Evolutionary conservation across 2,888 invertebrate species (phyloP).

Genomic region (Tortricodes alternella): DNA sequence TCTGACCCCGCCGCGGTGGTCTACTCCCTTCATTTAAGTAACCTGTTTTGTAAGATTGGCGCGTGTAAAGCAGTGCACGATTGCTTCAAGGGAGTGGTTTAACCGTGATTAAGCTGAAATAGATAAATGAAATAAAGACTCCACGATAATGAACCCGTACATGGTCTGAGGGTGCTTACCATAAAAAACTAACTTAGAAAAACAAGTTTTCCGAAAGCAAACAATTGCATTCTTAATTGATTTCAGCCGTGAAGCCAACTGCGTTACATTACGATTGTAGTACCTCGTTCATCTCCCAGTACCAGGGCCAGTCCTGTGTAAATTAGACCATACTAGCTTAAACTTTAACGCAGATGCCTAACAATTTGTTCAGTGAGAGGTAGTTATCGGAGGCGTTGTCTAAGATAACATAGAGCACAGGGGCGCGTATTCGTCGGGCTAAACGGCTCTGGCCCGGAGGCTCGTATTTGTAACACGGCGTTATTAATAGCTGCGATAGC

Average conservation of each 20-base stretch:
- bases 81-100: constrained; percentile 4
- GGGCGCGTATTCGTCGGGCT: constrained; percentile 59
- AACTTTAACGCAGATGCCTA: background rate
- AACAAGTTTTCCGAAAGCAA: too few relatives aligned
- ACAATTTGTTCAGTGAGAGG: constrained; percentile 33
- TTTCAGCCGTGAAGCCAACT: too few relatives aligned
- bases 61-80: constrained; percentile 23
- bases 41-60: constrained; percentile 58
- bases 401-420: constrained; percentile 61
- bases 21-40: constrained; percentile 67
- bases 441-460: constrained; percentile 62
- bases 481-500: constrained; percentile 79
- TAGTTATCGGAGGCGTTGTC: constrained; percentile 46
- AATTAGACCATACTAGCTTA: background rate
- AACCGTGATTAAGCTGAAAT: background rate
- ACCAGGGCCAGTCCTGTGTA: too few relatives aligned
- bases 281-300: too few relatives aligned
- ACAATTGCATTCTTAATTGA: too few relatives aligned
- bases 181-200: too few relatives aligned
- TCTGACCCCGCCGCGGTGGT: constrained; percentile 69
- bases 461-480: constrained; percentile 71
- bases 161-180: too few relatives aligned
- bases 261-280: too few relatives aligned
- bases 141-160: too few relatives aligned
- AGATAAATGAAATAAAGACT: too few relatives aligned